phyloP scores from a whole-genome alignment of 1,140 invertebrate genomes.

The Polypedilum vanderplanki region DNA sequence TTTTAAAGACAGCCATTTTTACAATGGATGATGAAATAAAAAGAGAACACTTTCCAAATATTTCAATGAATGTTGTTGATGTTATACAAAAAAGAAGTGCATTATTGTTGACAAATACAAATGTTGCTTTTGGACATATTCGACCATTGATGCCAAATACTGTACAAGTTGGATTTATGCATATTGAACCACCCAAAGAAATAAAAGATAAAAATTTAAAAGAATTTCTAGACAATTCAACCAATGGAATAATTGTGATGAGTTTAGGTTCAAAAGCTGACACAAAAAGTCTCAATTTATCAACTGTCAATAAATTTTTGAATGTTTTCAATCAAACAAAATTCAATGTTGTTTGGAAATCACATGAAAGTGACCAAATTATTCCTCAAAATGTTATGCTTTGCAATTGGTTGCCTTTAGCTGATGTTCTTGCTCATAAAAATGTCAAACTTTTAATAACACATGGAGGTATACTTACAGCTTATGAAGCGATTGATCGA shows the following conservation, averaged over 20 bases:
- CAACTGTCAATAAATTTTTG: neutral
- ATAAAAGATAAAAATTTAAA: neutral
- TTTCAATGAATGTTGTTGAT: neutral
- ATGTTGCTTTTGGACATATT: neutral
- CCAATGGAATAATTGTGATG: neutral
- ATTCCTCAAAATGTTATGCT: neutral
- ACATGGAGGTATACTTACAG: conserved; percentile 50
- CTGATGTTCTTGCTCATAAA: conserved; percentile 38
- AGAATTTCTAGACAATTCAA: neutral
- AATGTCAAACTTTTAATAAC: conserved; percentile 48
- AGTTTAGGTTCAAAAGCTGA: neutral
- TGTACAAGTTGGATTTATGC: neutral
- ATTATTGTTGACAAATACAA: neutral
- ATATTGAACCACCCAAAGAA: neutral
- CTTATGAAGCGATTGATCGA: conserved; percentile 40
- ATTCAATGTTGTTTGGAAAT: neutral
- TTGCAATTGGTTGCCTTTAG: neutral
- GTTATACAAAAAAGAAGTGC: neutral
- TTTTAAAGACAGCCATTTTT: neutral
- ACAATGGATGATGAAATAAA: neutral
- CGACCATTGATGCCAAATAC: neutral
- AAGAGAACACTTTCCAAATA: neutral
- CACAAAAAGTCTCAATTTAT: neutral
- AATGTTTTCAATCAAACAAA: neutral
- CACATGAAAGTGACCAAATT: neutral